These are phyloP conservation scores for Ammodytes marinus DNA, from an alignment of 2,113 vertebrate species.

Conservation along the genomic window DNA sequence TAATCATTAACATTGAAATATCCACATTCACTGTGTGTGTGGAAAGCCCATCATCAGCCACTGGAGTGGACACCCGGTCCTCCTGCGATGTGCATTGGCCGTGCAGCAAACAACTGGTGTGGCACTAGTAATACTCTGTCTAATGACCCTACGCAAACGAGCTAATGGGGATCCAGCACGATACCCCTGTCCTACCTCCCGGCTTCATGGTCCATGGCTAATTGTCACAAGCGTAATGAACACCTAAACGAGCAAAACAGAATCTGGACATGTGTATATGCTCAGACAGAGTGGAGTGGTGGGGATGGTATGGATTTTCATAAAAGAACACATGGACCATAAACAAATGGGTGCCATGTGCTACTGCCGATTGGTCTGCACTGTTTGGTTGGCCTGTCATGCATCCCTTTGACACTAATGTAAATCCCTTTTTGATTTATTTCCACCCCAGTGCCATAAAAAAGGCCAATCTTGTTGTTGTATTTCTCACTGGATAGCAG, in stretches of 20 bases:
- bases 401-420: conserved; percentile 38
- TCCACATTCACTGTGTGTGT: conserved; percentile 34
- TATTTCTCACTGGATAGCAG: conserved; percentile 42
- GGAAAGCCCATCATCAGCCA: conserved; percentile 41
- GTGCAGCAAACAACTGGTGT: conserved; percentile 57
- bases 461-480: conserved; percentile 35
- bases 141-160: conserved; percentile 79
- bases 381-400: conserved; percentile 50
- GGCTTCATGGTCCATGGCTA: conserved; percentile 78
- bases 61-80: background rate
- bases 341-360: conserved; percentile 20
- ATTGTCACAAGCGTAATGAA: conserved; percentile 79
- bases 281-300: conserved; percentile 49
- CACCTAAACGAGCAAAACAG: conserved; percentile 73
- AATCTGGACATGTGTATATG: conserved; percentile 67
- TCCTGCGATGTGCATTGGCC: conserved; percentile 34
- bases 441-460: conserved; percentile 37
- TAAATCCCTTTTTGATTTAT: conserved; percentile 53
- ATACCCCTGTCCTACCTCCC: conserved; percentile 77
- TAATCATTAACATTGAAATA: conserved; percentile 72
- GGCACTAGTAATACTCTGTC: conserved; percentile 50
- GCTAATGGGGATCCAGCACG: conserved; percentile 73
- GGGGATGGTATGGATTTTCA: conserved; percentile 44
- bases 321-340: background rate
- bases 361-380: conserved; percentile 31